These are phyloP conservation scores for Sebastes paucispinis DNA, from an alignment of 2,797 vertebrate species.

Conservation along the genomic window DNA sequence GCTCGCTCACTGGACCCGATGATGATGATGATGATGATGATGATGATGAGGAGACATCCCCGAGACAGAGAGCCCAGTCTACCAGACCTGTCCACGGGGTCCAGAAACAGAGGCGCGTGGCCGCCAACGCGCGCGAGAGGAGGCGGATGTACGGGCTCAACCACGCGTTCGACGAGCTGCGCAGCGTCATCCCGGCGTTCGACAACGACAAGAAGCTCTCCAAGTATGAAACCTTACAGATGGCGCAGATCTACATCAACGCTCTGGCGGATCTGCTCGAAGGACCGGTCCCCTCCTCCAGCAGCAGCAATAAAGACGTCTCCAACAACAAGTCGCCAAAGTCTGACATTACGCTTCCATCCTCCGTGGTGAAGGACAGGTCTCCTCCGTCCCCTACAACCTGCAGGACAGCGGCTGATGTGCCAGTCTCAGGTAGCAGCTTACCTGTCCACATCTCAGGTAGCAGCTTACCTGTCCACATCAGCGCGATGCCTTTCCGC, in stretches of 20 bases:
- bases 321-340: conserved; percentile 66
- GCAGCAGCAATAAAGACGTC: background rate
- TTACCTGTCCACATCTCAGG: conserved; percentile 81
- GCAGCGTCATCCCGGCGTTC: conserved; percentile 95
- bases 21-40: too few species aligned
- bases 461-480: conserved; percentile 75
- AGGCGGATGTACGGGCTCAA: conserved; percentile 96
- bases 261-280: conserved; percentile 93
- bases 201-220: conserved; percentile 98
- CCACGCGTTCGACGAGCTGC: conserved; percentile 96
- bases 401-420: conserved; percentile 53
- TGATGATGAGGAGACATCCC: conserved; percentile 43
- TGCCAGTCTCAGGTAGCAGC: conserved; percentile 27
- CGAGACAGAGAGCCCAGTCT: conserved; percentile 84
- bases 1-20: conserved; percentile 50
- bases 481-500: conserved; percentile 83
- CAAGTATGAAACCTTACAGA: conserved; percentile 97
- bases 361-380: conserved; percentile 43
- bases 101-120: conserved; percentile 91
- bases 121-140: conserved; percentile 94
- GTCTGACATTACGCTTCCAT: conserved; percentile 63
- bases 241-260: conserved; percentile 98
- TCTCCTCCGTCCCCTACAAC: conserved; percentile 49
- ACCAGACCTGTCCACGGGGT: conserved; percentile 82
- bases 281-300: conserved; percentile 56